These are phyloP conservation scores for Trogon melanurus DNA, from an alignment of 2,113 vertebrate species.

Conservation along the genomic window DNA sequence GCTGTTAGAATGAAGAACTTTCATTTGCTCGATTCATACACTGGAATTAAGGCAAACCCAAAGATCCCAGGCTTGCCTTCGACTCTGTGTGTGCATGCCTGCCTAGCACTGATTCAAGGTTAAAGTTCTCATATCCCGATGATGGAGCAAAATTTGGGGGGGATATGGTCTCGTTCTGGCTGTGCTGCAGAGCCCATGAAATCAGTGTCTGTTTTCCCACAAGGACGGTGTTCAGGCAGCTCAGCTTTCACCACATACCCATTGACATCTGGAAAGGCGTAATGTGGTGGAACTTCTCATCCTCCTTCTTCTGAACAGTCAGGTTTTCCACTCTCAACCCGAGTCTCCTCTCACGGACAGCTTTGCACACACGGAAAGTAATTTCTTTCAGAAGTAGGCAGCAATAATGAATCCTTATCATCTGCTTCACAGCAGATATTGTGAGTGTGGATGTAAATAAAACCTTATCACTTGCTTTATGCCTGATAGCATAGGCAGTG, in stretches of 20 bases:
- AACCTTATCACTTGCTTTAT: constrained; percentile 24
- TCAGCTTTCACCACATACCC: neutral
- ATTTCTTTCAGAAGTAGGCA: constrained; percentile 15
- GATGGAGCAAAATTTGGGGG: neutral
- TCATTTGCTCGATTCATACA: neutral
- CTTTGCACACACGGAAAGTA: neutral
- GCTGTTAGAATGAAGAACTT: neutral
- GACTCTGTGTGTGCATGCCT: neutral
- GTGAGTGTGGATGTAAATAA: constrained; percentile 38
- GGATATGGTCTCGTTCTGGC: fast-evolving
- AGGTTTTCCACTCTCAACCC: neutral
- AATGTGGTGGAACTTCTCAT: neutral
- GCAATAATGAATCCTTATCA: constrained; percentile 49
- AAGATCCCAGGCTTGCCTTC: neutral
- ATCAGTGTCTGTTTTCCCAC: neutral
- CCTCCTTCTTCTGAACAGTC: neutral
- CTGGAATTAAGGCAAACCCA: neutral
- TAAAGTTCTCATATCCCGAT: neutral
- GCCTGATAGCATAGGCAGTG: neutral
- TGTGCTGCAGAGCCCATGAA: neutral
- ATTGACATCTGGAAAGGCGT: neutral
- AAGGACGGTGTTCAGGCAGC: neutral
- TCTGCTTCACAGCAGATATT: constrained; percentile 12
- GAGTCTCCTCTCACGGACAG: neutral
- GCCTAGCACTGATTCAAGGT: neutral